A percentile compares a stretch with the other conserved stretches of the same genome.
phyloP scores from a whole-genome alignment of 2,797 vertebrate genomes.

The Apogon hyalosoma region DNA sequence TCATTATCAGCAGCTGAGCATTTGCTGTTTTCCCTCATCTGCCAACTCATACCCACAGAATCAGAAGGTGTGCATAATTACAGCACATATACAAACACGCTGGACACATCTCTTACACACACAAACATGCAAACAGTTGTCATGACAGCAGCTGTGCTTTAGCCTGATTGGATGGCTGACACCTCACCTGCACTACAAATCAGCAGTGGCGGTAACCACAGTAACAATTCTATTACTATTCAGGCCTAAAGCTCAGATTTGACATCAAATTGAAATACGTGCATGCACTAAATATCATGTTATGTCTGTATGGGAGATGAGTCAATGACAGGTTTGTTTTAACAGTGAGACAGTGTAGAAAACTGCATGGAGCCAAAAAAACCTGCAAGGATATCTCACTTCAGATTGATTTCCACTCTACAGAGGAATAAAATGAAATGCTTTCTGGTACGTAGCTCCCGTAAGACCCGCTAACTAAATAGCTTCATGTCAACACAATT shows the following conservation, averaged over 20 bases:
- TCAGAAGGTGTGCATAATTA: slow-evolving; percentile 50
- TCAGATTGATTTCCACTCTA: slow-evolving; percentile 1
- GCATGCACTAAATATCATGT: slow-evolving; percentile 12
- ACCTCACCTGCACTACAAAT: slow-evolving; percentile 67
- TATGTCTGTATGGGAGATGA: neutral
- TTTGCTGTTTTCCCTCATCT: slow-evolving; percentile 21
- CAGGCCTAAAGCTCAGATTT: slow-evolving; percentile 36
- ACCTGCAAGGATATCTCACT: neutral
- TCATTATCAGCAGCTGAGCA: slow-evolving; percentile 17
- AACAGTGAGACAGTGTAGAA: neutral
- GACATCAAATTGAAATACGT: slow-evolving; percentile 15
- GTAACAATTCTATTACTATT: slow-evolving; percentile 74
- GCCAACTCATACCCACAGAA: slow-evolving; percentile 11
- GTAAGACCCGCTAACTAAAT: neutral
- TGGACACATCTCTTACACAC: slow-evolving; percentile 24
- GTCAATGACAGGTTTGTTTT: neutral
- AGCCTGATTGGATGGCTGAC: slow-evolving; percentile 51
- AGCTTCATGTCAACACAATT: slow-evolving; percentile 30
- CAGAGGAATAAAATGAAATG: slow-evolving; percentile 18
- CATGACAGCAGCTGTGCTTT: slow-evolving; percentile 75
- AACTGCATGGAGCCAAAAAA: neutral
- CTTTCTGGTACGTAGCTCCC: slow-evolving; percentile 3
- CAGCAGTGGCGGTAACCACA: slow-evolving; percentile 67
- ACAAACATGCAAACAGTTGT: slow-evolving; percentile 71
- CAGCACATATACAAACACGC: slow-evolving; percentile 41